Evolutionary conservation across 2,888 invertebrate species (phyloP).

Genomic region (Eurois occulta): DNA sequence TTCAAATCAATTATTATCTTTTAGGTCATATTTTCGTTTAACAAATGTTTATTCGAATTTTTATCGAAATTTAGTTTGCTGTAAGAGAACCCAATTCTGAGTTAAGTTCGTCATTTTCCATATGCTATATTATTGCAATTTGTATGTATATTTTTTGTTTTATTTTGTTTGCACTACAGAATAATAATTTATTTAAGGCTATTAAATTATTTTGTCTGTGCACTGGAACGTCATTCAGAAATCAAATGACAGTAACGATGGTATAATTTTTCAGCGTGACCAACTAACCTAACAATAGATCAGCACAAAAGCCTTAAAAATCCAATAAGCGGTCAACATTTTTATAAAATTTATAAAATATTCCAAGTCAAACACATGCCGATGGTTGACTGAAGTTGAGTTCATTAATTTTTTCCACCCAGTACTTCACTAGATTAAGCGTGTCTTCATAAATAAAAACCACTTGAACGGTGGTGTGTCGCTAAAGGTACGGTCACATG

Average conservation of each 20-base stretch:
- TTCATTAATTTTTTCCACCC: slow-evolving; percentile 66
- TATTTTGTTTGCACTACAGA: too few species aligned
- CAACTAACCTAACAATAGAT: not conserved
- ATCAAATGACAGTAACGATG: not conserved
- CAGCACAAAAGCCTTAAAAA: not conserved
- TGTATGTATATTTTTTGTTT: too few species aligned
- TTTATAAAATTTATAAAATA: slow-evolving; percentile 27
- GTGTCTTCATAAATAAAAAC: slow-evolving; percentile 84
- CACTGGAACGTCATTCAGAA: not conserved
- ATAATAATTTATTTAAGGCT: too few species aligned
- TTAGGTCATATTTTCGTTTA: too few species aligned
- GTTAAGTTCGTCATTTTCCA: too few species aligned
- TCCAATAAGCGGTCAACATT: not conserved
- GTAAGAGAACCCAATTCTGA: too few species aligned
- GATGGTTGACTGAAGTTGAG: slow-evolving; percentile 38
- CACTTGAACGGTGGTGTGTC: slow-evolving; percentile 77
- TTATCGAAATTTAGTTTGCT: too few species aligned
- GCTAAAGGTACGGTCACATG: slow-evolving; percentile 46
- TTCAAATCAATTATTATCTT: not conserved
- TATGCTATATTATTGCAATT: too few species aligned
- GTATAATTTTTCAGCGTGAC: not conserved
- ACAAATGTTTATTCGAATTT: too few species aligned
- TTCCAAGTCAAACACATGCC: slow-evolving; percentile 39
- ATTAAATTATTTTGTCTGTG: not conserved
- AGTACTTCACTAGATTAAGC: slow-evolving; percentile 78